A percentile compares a stretch with the other conserved stretches of the same genome.
Evolutionary conservation across 2,113 vertebrate genomes (phyloP).

Genomic region (Albula goreensis): DNA sequence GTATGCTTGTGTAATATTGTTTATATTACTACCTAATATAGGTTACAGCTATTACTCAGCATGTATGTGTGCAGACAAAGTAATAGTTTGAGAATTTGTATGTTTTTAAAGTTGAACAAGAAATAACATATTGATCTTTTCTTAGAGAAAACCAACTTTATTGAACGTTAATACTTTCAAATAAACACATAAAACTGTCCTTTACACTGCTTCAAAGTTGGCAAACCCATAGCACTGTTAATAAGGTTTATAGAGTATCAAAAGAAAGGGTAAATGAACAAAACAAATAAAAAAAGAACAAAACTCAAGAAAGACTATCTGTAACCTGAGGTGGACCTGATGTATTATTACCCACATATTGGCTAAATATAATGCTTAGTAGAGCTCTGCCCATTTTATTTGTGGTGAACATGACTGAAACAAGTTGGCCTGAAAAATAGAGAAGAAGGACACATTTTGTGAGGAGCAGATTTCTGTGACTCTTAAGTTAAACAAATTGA

Average conservation of each 20-base stretch:
- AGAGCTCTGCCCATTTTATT: neutral
- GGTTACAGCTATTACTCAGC: too few species aligned
- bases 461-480: constrained; percentile 51
- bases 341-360: neutral
- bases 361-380: neutral
- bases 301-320: neutral
- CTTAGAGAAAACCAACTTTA: constrained; percentile 47
- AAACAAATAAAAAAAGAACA: constrained; percentile 20
- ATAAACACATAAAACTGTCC: constrained; percentile 38
- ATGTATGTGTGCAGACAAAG: too few species aligned
- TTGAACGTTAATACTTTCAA: constrained; percentile 37
- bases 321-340: constrained; percentile 8
- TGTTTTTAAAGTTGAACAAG: neutral
- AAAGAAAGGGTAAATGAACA: constrained; percentile 38
- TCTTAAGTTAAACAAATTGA: constrained; percentile 49
- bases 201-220: constrained; percentile 35
- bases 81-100: too few species aligned
- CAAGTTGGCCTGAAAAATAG: neutral
- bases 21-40: too few species aligned
- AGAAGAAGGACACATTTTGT: constrained; percentile 27
- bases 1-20: neutral
- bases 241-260: constrained; percentile 36
- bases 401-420: neutral
- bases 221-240: constrained; percentile 30
- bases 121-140: constrained; percentile 10